Evolutionary conservation across 1,140 invertebrate genomes (phyloP).

Genomic region (Atta colombica): DNA sequence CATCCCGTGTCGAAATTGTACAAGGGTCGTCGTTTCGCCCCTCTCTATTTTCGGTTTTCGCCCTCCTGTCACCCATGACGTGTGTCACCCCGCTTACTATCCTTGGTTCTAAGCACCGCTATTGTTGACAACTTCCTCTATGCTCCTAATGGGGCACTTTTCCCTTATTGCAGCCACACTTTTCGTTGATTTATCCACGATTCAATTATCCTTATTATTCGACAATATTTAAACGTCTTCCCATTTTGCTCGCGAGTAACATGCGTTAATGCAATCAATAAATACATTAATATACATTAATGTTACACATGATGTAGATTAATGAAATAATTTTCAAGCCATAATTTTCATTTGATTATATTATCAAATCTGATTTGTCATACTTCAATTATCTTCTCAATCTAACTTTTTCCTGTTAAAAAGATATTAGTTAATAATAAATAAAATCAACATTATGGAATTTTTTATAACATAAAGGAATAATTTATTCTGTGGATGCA

Average conservation of each 20-base stretch:
- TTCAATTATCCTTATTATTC: constrained; percentile 7
- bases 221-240: background rate
- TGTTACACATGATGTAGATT: background rate
- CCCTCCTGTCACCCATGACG: constrained; percentile 7
- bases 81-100: constrained; percentile 45
- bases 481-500: background rate
- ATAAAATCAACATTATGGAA: background rate
- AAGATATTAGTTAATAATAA: background rate
- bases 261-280: background rate
- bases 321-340: background rate
- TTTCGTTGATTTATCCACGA: constrained; percentile 12
- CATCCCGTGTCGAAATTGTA: constrained; percentile 58
- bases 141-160: constrained; percentile 5
- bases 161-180: background rate
- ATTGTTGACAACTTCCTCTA: constrained; percentile 66
- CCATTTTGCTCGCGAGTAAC: background rate
- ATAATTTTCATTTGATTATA: constrained; percentile 9
- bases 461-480: background rate
- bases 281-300: background rate
- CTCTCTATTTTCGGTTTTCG: constrained; percentile 66
- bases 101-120: constrained; percentile 20
- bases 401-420: background rate
- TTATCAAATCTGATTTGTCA: background rate
- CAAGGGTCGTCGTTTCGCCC: constrained; percentile 53
- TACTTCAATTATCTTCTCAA: background rate